Evolutionary conservation across 2,797 vertebrate species (phyloP), one percentile per base, ranked within the genome.

Genomic region (Anisognathus igniventris): DNA sequence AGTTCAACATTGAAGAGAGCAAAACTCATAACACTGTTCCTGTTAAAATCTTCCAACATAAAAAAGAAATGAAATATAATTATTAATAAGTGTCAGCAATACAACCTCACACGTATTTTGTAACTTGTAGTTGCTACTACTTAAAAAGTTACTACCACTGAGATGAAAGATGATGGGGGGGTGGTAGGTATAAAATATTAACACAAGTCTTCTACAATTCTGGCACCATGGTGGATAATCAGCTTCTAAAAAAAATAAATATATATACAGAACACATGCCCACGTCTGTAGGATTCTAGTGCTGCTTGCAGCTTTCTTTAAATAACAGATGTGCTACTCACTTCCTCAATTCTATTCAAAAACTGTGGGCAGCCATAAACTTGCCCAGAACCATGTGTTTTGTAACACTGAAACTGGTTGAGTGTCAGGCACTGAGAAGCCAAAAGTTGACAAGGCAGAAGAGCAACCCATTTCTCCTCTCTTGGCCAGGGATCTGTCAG

Each of bases 281-380:
- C 74, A 60, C 0, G 0, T 28, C 71, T 83, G 62, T 31, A 76
- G 67, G 70, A 86, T 56, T 76, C 70, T 40, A 73, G 70, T 53
- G 39, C 23, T 17, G 17, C 74, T 88, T 7, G 2, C 6, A 1
- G 65, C 51, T 93, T 79, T 78, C 81, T 76, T 92, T 78, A 95
- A 86, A 77, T 88, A 90, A 88, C 18, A 1, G 77, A 70, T 45
- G 61, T 60, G 48, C 86, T 84, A 90, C 73, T 90, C 40, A 42
- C 78, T 91, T 95, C 92, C 88, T 61, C 83, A 39, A 35, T 45
- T 79, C 57, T 91, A 74, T 35, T 93, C 71, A 92, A 54, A 92
- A 61, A 31, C 77, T 64, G 67, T 64, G 74, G 93, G 86, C 71
- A 92, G 92, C 56, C 71, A 57, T 47, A 76, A 66, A 66, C 37